phyloP scores from a whole-genome alignment of 2,797 vertebrate species.

The Malacoctenus gilli region DNA sequence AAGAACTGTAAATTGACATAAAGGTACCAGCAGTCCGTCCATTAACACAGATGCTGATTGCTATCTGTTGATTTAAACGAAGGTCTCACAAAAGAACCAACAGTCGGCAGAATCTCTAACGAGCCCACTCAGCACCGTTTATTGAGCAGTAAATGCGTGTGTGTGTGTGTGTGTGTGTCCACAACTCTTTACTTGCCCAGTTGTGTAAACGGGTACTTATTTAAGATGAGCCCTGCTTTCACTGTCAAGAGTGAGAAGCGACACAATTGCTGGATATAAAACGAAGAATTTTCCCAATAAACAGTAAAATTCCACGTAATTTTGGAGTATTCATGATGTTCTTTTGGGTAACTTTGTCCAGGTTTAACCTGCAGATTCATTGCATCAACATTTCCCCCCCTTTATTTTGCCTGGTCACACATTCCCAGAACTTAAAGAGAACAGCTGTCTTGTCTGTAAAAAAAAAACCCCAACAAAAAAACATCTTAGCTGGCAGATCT shows the following conservation, averaged over 20 bases:
- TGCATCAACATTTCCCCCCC: conserved; percentile 9
- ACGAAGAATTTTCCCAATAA: no score
- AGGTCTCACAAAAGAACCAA: conserved; percentile 49
- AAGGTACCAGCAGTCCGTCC: conserved; percentile 14
- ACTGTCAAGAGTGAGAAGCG: conserved; percentile 15
- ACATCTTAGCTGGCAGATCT: conserved; percentile 47
- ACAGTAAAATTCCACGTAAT: no score
- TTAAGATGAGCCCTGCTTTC: conserved; percentile 15
- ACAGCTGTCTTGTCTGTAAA: conserved; percentile 31
- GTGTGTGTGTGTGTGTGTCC: conserved; percentile 11
- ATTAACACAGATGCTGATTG: conserved; percentile 42
- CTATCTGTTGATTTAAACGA: conserved; percentile 59
- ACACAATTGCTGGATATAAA: conserved; percentile 23
- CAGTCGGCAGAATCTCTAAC: conserved; percentile 68
- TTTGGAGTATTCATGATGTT: no score
- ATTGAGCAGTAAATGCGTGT: conserved; percentile 51
- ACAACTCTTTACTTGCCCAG: conserved; percentile 1
- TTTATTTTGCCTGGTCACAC: conserved; percentile 31
- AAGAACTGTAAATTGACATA: conserved; percentile 9
- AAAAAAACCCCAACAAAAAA: no score
- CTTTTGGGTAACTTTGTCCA: no score
- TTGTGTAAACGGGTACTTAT: conserved; percentile 21
- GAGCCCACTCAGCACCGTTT: conserved; percentile 72
- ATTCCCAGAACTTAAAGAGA: conserved; percentile 26
- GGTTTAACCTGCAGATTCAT: no score